phyloP scores from a whole-genome alignment of 2,113 vertebrate genomes.

The Colossoma macropomum region DNA sequence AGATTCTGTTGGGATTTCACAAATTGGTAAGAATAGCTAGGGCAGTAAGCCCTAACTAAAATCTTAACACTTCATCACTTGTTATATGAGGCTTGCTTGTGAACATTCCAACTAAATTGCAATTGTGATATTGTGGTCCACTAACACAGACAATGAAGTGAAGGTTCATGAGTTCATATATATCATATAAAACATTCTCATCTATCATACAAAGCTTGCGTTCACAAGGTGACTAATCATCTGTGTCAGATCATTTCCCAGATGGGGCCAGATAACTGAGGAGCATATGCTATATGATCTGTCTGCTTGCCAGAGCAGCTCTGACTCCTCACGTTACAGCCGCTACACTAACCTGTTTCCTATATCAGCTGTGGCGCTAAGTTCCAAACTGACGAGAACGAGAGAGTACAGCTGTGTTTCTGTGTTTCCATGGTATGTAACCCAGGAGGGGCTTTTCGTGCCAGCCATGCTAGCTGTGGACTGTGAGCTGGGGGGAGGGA shows the following conservation, averaged over 20 bases:
- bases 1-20: too few relatives aligned
- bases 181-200: neutral
- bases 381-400: constrained; percentile 1
- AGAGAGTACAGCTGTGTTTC: constrained; percentile 33
- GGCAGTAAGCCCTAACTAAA: neutral
- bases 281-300: constrained; percentile 39
- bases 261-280: constrained; percentile 3
- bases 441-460: constrained; percentile 47
- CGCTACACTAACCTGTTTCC: constrained; percentile 10
- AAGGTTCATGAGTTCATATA: neutral
- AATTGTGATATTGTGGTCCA: too few relatives aligned
- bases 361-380: neutral
- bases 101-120: too few relatives aligned
- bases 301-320: constrained; percentile 36
- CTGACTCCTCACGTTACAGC: neutral
- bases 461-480: constrained; percentile 41
- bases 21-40: neutral
- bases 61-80: too few relatives aligned
- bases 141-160: neutral
- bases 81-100: too few relatives aligned
- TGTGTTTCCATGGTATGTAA: constrained; percentile 14
- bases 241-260: constrained; percentile 69
- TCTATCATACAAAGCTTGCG: constrained; percentile 56
- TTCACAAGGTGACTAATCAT: constrained; percentile 74
- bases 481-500: constrained; percentile 37